Conservation (phyloP, 2,888 invertebrate genomes). For the Philonicus albiceps region DNA sequence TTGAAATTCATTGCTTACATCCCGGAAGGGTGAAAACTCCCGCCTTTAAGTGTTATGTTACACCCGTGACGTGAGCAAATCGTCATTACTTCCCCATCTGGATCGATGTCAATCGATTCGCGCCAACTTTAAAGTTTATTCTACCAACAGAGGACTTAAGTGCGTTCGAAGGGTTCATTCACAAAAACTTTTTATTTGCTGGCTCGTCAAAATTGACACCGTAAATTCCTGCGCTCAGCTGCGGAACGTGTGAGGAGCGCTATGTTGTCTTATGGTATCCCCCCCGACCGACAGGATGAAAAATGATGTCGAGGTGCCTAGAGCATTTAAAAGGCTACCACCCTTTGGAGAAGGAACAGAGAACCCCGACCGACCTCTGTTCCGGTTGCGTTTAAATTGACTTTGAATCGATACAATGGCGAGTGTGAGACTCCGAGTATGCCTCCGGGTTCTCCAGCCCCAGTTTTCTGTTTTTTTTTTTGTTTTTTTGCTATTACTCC, state of each 20-base stretch:
- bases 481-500: background rate
- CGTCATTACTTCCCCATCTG: background rate
- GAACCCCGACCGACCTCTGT: constrained; percentile 21
- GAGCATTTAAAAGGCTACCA: constrained; percentile 45
- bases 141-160: background rate
- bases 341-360: constrained; percentile 36
- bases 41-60: background rate
- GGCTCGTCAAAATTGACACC: constrained; percentile 45
- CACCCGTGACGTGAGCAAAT: background rate
- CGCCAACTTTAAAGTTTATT: background rate
- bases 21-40: background rate
- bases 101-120: background rate
- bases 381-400: constrained; percentile 22
- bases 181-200: constrained; percentile 42
- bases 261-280: background rate
- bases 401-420: background rate
- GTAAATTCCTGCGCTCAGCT: constrained; percentile 35
- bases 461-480: background rate
- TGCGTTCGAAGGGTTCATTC: constrained; percentile 39
- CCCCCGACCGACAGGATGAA: constrained; percentile 49
- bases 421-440: background rate
- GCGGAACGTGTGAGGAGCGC: constrained; percentile 25
- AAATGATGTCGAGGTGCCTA: constrained; percentile 48
- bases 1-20: background rate
- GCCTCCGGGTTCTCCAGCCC: background rate